phyloP scores from a whole-genome alignment of 1,140 invertebrate species.

The Proales similis region DNA sequence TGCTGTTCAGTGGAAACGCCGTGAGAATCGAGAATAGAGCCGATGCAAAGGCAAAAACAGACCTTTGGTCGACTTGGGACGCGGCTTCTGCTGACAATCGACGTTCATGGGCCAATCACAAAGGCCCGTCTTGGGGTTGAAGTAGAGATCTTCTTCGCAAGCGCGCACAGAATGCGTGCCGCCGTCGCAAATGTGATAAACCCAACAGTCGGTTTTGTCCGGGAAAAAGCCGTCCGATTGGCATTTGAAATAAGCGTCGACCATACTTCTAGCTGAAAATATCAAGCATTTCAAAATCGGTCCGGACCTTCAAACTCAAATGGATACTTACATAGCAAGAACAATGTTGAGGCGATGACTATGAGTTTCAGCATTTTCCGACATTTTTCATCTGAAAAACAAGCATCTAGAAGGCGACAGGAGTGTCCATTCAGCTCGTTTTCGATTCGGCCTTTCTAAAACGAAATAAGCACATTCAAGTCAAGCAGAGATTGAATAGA shows the following conservation, averaged over 20 bases:
- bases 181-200: slow-evolving; percentile 34
- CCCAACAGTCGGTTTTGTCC: slow-evolving; percentile 24
- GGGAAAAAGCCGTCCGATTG: slow-evolving; percentile 37
- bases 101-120: slow-evolving; percentile 37
- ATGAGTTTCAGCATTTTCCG: background rate
- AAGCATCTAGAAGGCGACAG: background rate
- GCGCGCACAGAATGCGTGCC: slow-evolving; percentile 28
- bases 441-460: too few relatives aligned
- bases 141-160: slow-evolving; percentile 33
- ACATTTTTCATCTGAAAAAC: background rate
- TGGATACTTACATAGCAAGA: background rate
- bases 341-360: background rate
- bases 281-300: background rate
- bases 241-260: slow-evolving; percentile 38
- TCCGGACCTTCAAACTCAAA: background rate
- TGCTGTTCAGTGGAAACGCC: too few relatives aligned
- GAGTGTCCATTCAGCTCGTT: too few relatives aligned
- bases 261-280: slow-evolving; percentile 28
- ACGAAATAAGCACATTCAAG: too few relatives aligned
- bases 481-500: too few relatives aligned
- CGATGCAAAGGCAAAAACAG: too few relatives aligned
- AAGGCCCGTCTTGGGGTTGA: slow-evolving; percentile 16
- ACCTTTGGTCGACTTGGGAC: slow-evolving; percentile 17
- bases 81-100: slow-evolving; percentile 15
- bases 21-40: too few relatives aligned